Conservation (phyloP, 2,797 vertebrate species). For the Gila robusta region DNA sequence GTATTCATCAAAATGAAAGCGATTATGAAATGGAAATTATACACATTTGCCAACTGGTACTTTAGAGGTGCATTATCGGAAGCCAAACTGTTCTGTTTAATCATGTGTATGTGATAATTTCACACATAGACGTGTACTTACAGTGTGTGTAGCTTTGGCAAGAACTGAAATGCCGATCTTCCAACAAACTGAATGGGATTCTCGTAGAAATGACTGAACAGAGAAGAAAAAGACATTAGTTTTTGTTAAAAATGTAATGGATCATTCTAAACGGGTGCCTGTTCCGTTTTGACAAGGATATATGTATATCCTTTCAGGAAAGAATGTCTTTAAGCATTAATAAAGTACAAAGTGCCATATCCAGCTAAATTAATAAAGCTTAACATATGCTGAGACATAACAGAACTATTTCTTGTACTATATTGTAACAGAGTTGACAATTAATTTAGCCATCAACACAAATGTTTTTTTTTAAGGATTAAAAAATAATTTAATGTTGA, state of each 20-base stretch:
- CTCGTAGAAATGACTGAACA: slow-evolving; percentile 91
- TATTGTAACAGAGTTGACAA: not conserved
- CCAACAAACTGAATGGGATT: slow-evolving; percentile 97
- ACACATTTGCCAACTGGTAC: slow-evolving; percentile 37
- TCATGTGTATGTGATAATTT: slow-evolving; percentile 18
- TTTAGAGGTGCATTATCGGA: slow-evolving; percentile 30
- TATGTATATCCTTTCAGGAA: not conserved
- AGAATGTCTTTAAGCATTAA: not conserved
- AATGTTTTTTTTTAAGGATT: not conserved
- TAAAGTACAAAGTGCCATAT: not conserved
- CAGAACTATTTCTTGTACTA: not conserved
- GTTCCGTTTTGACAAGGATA: not conserved
- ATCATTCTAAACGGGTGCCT: not conserved
- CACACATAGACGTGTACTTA: slow-evolving; percentile 77
- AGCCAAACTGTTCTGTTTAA: slow-evolving; percentile 38
- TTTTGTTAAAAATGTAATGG: not conserved
- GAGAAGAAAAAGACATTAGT: not conserved
- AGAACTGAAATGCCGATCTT: slow-evolving; percentile 92
- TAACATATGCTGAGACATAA: not conserved
- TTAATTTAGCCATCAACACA: not conserved
- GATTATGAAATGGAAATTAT: slow-evolving; percentile 47
- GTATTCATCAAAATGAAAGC: slow-evolving; percentile 36
- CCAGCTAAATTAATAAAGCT: not conserved
- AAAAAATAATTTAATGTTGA: not conserved
- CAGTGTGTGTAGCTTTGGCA: slow-evolving; percentile 95